Evolutionary conservation across 2,888 invertebrate species (phyloP), one percentile per base, ranked within the genome.

Genomic region (Ptilodon capucinus): DNA sequence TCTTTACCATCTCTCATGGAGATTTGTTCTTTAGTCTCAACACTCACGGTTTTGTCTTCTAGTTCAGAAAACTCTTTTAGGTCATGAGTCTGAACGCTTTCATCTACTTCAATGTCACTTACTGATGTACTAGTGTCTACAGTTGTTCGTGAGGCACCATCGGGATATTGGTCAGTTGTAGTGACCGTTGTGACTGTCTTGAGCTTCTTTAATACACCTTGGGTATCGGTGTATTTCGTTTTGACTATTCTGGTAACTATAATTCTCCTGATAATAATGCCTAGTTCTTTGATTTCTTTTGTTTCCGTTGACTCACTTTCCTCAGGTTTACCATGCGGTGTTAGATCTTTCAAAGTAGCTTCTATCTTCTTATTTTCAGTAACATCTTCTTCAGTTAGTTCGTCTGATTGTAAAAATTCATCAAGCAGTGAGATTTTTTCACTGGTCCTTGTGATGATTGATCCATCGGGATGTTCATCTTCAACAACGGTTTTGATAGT

Each of bases 391-490:
- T 16, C 40, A 18, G 40, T 51, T 0, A 42, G 39, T 1, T 49
- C 46, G 0, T 35, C 11, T 34, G 21, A 34, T 51, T 66, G 61
- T 11, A 81, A 47, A 43, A 42, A 46, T 56, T 82, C 77, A 55
- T 90, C 90, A 18, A 72, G 49, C 2, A 85, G 53, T 11, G 84
- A 79, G 9, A 84, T 71, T 56, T 83, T 86, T 74, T 88, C 85
- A 65, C 76, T 85, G 1, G 82, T 84, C 67, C 79, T 86, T 19
- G 79, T 83, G 9, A 79, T 67, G 8, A 86, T 56, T 25, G 86
- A 77, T 5, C 88, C 86, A 73, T 89, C 84, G 2, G 86, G 85
- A 55, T 85, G 72, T 64, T 82, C 81, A 61, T 91, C 91, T 75
- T 86, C 86, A 16, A 72, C 72, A 3, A 78, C 57, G 4, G 82